These are phyloP conservation scores for Aleadryas rufinucha DNA, from an alignment of 2,113 vertebrate genomes.

Conservation along the genomic window DNA sequence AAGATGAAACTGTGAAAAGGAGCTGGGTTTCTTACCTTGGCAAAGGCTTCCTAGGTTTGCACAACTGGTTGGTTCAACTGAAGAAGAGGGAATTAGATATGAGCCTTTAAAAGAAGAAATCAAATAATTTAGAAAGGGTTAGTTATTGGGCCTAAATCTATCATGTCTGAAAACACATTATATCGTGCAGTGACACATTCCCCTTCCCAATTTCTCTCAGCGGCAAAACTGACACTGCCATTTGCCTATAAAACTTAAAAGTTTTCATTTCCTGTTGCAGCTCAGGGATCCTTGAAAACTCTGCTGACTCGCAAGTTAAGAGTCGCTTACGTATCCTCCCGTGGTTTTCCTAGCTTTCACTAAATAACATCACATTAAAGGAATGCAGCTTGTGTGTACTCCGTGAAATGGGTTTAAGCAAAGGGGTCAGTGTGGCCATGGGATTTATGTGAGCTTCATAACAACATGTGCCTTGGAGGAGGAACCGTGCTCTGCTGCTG, in stretches of 20 bases:
- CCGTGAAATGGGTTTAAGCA: not conserved
- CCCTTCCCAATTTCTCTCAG: not conserved
- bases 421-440: not conserved
- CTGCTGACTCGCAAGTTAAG: not conserved
- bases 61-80: conserved; percentile 77
- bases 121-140: not conserved
- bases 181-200: not conserved
- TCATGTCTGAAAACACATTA: not conserved
- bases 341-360: not conserved
- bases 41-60: conserved; percentile 81
- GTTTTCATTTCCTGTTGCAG: not conserved
- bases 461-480: fast-evolving
- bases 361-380: not conserved
- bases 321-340: fast-evolving
- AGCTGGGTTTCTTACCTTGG: conserved; percentile 80
- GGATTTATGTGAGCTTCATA: not conserved
- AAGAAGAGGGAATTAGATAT: conserved; percentile 70
- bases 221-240: not conserved
- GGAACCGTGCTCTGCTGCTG: not conserved
- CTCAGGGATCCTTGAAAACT: not conserved
- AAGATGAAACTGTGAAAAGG: not conserved
- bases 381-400: not conserved
- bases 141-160: not conserved
- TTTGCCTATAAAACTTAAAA: not conserved
- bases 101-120: conserved; percentile 76